These are phyloP conservation scores for Lasioglossum malachurum DNA, from an alignment of 2,888 invertebrate genomes.

Conservation along the genomic window DNA sequence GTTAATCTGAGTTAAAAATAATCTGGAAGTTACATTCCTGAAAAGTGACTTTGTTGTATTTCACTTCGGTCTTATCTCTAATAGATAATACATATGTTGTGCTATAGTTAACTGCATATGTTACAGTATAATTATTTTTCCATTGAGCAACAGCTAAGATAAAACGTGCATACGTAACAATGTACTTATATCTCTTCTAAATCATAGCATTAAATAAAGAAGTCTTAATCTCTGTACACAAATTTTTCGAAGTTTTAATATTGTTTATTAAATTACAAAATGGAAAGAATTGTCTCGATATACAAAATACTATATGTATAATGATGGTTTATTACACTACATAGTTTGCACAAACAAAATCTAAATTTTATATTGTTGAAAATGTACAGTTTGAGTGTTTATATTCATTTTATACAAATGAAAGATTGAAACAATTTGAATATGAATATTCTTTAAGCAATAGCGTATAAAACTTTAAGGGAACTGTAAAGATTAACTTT, in stretches of 20 bases:
- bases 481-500: constrained; percentile 46
- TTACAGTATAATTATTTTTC: not conserved
- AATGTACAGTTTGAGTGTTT: constrained; percentile 53
- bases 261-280: constrained; percentile 23
- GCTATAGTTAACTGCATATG: not conserved
- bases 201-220: constrained; percentile 79
- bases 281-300: constrained; percentile 22
- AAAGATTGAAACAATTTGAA: constrained; percentile 21
- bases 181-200: constrained; percentile 61
- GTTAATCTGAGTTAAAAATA: not conserved
- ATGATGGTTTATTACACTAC: constrained; percentile 19
- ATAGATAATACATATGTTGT: not conserved
- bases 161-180: constrained; percentile 72
- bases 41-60: not conserved
- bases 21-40: not conserved
- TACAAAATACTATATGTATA: constrained; percentile 11
- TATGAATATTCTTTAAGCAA: constrained; percentile 40
- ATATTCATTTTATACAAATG: constrained; percentile 34
- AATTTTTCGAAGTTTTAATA: not conserved
- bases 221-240: not conserved
- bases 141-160: not conserved
- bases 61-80: not conserved
- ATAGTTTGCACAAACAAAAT: constrained; percentile 55
- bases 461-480: constrained; percentile 49
- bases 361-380: constrained; percentile 48